A percentile compares a stretch with the other conserved stretches of the same genome.
phyloP scores from a whole-genome alignment of 1,140 invertebrate genomes.

The Pseudomyrmex pallidus region DNA sequence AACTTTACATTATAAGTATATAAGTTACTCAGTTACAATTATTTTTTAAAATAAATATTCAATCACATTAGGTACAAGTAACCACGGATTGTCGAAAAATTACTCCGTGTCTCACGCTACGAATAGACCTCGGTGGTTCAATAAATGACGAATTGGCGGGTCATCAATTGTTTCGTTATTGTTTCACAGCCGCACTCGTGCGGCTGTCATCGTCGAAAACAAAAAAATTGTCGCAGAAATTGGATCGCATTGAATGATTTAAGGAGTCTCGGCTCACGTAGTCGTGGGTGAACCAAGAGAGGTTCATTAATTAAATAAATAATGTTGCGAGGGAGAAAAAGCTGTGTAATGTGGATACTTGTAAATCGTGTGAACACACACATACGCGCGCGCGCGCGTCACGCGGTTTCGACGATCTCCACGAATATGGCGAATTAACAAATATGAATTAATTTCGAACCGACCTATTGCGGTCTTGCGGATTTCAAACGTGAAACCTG shows the following conservation, averaged over 20 bases:
- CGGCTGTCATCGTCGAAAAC: conserved; percentile 12
- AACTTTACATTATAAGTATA: too few species aligned
- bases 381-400: too few species aligned
- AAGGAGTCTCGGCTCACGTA: not conserved
- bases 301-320: conserved; percentile 30
- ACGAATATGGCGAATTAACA: conserved; percentile 13
- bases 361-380: not conserved
- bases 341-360: not conserved
- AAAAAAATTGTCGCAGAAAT: conserved; percentile 1
- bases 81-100: too few species aligned
- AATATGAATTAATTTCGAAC: conserved; percentile 47
- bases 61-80: too few species aligned
- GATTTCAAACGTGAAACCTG: conserved; percentile 9
- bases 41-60: too few species aligned
- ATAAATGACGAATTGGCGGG: too few species aligned
- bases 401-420: not conserved
- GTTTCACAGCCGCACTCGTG: not conserved
- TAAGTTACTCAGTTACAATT: too few species aligned
- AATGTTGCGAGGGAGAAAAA: too few species aligned
- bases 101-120: too few species aligned
- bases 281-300: not conserved
- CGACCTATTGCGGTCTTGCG: conserved; percentile 34
- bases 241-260: conserved; percentile 22
- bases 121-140: too few species aligned
- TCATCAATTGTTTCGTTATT: conserved; percentile 22